Evolutionary conservation across 2,113 vertebrate genomes (phyloP), one percentile per base, ranked within the genome.

Genomic region (Narcine bancroftii): DNA sequence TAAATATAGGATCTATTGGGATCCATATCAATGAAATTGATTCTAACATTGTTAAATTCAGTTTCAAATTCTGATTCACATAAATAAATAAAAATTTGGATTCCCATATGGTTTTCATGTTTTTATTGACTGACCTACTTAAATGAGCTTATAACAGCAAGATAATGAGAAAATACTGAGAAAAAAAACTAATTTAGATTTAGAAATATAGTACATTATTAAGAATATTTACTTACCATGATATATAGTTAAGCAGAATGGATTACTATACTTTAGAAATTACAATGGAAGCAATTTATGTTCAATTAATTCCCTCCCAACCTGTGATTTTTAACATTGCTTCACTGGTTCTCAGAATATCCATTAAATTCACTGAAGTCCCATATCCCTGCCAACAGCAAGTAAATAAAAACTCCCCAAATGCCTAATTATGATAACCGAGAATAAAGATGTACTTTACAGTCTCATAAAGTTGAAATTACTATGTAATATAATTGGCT

Each of bases 351-450:
- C 89, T 47, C 65, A 91, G 89, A 91, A 91, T 71, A 66, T 91
- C 89, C 42, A 91, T 91, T 91, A 71, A 91, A 91, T 65, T 91
- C 65, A 91, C 63, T 69, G 33, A 91, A 91, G 65, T 91, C 65
- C 42, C 39, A 69, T 91, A 91, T 71, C 89, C 89, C 89, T 91
- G 89, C 60, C 87, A 91, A 91, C 87, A 91, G 87, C 63, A 66
- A 66, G 89, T 91, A 91, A 91, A 91, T 91, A 91, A 91, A 91
- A 91, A 71, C 87, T 91, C 89, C 89, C 89, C 89, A 91, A 91
- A 91, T 91, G 89, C 89, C 65, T 91, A 69, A 91, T 91, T 91
- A 91, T 91, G 65, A 69, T 91, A 69, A 91, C 89, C 65, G 71
- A 91, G 89, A 91, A 66, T 91, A 91, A 91, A 91, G 89, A 91